Conservation (phyloP, 2,888 invertebrate species). For the Drosophila atripex region DNA sequence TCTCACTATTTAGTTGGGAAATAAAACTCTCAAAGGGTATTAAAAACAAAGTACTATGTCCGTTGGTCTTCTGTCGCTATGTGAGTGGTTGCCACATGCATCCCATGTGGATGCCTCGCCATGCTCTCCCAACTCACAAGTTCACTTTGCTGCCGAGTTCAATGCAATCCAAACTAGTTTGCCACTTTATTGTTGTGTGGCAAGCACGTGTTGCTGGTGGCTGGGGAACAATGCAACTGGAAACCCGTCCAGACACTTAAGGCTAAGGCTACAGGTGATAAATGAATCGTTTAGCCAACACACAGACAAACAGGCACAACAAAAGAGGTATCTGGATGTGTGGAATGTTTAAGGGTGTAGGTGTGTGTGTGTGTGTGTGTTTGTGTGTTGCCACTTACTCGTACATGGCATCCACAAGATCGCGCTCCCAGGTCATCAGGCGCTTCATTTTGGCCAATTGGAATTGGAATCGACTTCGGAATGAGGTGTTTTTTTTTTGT, state of each 20-base stretch:
- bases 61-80: not conserved
- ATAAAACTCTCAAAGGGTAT: not conserved
- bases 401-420: slow-evolving; percentile 82
- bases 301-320: slow-evolving; percentile 19
- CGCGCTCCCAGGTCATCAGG: slow-evolving; percentile 81
- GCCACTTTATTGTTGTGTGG: slow-evolving; percentile 6
- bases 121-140: slow-evolving; percentile 33
- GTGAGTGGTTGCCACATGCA: slow-evolving; percentile 1
- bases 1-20: not conserved
- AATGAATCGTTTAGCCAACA: slow-evolving; percentile 54
- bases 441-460: slow-evolving; percentile 77
- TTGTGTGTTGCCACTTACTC: slow-evolving; percentile 71
- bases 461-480: slow-evolving; percentile 24
- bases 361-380: slow-evolving; percentile 19
- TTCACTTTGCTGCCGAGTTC: slow-evolving; percentile 49
- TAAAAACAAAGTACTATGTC: not conserved
- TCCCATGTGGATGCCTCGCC: slow-evolving; percentile 27
- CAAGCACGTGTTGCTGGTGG: slow-evolving; percentile 41
- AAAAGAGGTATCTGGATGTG: not conserved
- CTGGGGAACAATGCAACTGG: slow-evolving; percentile 56
- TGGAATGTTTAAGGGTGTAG: not conserved
- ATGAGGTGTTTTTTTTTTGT: slow-evolving; percentile 7
- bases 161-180: slow-evolving; percentile 61
- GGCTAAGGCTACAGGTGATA: slow-evolving; percentile 30
- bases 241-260: slow-evolving; percentile 50